Evolutionary conservation across 2,888 invertebrate genomes (phyloP).

Genomic region (Cosmopolites sordidus): DNA sequence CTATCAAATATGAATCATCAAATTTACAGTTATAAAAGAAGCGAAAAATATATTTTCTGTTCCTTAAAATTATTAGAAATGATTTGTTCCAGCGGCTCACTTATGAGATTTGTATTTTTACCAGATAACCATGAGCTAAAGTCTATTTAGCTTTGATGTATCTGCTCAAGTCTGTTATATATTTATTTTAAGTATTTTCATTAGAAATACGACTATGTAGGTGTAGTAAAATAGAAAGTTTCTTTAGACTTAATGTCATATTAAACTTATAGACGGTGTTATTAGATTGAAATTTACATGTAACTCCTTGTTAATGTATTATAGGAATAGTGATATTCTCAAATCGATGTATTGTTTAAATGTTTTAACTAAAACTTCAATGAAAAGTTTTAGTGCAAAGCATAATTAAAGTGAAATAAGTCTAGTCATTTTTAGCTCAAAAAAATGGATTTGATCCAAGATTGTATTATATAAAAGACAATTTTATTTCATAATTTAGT

Average conservation of each 20-base stretch:
- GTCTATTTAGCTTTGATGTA: neutral
- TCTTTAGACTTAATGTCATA: slow-evolving; percentile 11
- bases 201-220: neutral
- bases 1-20: too few relatives aligned
- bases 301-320: slow-evolving; percentile 17
- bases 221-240: neutral
- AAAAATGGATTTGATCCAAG: slow-evolving; percentile 12
- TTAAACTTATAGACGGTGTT: slow-evolving; percentile 13
- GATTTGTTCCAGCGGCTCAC: too few relatives aligned
- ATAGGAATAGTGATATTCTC: slow-evolving; percentile 18
- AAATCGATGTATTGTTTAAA: slow-evolving; percentile 7
- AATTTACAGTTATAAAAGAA: too few relatives aligned
- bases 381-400: slow-evolving; percentile 10
- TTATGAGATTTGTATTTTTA: too few relatives aligned
- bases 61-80: too few relatives aligned
- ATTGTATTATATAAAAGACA: slow-evolving; percentile 24
- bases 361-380: slow-evolving; percentile 7
- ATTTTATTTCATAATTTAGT: slow-evolving; percentile 24
- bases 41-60: too few relatives aligned
- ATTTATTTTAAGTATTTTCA: neutral
- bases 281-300: slow-evolving; percentile 13
- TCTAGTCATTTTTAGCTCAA: slow-evolving; percentile 28
- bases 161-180: neutral
- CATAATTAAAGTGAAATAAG: slow-evolving; percentile 7
- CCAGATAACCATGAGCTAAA: too few relatives aligned